These are phyloP conservation scores for Geophilus truncorum DNA, from an alignment of 2,888 invertebrate genomes.

Conservation along the genomic window DNA sequence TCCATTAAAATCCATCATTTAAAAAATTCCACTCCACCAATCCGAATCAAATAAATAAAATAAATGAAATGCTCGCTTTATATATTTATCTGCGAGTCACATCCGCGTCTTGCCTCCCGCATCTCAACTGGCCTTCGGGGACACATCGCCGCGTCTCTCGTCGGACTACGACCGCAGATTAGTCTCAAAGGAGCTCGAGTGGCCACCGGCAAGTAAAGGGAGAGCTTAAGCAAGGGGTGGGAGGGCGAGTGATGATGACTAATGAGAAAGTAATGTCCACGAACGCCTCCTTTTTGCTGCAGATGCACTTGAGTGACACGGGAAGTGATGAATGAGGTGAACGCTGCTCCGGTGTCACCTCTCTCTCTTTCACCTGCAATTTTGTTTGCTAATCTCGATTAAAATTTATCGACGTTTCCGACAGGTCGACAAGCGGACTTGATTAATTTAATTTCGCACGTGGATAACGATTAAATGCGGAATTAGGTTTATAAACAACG, in stretches of 20 bases:
- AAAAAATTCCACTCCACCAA: background rate
- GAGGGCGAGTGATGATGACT: background rate
- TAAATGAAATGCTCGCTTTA: background rate
- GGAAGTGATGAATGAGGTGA: background rate
- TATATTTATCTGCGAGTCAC: background rate
- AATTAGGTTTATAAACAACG: background rate
- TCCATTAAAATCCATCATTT: background rate
- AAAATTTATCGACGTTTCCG: background rate
- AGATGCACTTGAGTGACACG: background rate
- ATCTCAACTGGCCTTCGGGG: background rate
- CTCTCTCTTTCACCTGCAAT: background rate
- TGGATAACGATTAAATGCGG: background rate
- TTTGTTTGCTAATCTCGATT: background rate
- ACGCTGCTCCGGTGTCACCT: background rate
- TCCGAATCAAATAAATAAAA: background rate
- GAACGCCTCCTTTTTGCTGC: background rate
- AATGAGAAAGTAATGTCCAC: constrained; percentile 20
- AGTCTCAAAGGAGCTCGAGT: background rate
- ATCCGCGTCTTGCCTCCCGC: background rate
- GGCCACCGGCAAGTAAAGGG: background rate
- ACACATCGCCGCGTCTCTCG: background rate
- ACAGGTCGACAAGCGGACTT: background rate
- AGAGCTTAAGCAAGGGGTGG: background rate
- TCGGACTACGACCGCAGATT: background rate
- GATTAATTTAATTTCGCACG: background rate